A percentile compares a stretch with the other conserved stretches of the same genome.
Conservation (phyloP, 2,888 invertebrate species). For the Leptodirus hochenwartii region DNA sequence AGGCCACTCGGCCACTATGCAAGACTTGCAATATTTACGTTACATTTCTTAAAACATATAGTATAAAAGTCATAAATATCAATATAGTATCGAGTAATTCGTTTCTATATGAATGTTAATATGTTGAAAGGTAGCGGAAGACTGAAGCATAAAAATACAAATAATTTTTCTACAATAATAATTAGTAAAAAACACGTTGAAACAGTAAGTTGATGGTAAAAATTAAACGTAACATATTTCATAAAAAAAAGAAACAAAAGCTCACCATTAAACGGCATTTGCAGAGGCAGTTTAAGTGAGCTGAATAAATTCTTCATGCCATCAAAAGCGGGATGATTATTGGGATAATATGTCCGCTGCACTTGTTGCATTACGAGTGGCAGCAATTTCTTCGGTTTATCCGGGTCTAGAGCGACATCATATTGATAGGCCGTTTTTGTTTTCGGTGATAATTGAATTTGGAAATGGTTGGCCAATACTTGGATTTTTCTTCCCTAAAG, state of each 20-base stretch:
- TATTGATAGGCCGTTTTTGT: conserved; percentile 47
- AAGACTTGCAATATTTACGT: no score
- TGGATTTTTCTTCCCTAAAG: no score
- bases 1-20: no score
- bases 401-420: conserved; percentile 56
- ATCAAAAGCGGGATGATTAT: conserved; percentile 47
- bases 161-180: background rate
- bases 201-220: conserved; percentile 1
- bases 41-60: no score
- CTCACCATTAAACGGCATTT: conserved; percentile 13
- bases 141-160: no score
- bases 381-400: conserved; percentile 45
- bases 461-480: conserved; percentile 46
- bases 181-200: conserved; percentile 1
- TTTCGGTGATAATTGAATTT: conserved; percentile 30
- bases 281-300: conserved; percentile 27
- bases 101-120: no score
- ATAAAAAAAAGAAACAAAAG: conserved; percentile 1
- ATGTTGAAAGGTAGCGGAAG: no score
- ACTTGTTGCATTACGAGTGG: conserved; percentile 24
- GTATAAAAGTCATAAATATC: no score
- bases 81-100: no score
- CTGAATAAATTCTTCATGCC: conserved; percentile 50
- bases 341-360: conserved; percentile 23
- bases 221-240: background rate